phyloP scores from a whole-genome alignment of 2,113 vertebrate genomes.

The Uria aalge region DNA sequence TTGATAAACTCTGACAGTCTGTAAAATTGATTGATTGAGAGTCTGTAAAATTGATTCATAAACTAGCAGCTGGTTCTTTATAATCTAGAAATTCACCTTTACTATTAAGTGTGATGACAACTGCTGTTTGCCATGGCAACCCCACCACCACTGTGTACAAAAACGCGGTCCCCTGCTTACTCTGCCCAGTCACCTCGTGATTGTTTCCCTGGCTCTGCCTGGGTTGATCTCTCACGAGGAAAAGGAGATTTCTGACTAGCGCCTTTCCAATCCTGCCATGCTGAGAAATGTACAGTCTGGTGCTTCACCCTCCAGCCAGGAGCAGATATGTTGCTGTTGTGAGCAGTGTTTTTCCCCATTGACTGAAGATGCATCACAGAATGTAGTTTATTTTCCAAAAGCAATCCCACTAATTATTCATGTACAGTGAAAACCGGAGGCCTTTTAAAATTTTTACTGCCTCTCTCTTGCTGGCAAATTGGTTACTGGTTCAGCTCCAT shows the following conservation, averaged over 20 bases:
- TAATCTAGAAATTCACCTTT: not conserved
- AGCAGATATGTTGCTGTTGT: not conserved
- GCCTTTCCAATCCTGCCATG: not conserved
- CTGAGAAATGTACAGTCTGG: not conserved
- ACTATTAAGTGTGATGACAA: not conserved
- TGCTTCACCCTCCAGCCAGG: not conserved
- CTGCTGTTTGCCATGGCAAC: rapidly evolving
- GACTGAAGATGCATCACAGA: not conserved
- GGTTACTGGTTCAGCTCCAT: not conserved
- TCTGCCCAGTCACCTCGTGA: rapidly evolving
- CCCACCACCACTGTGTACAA: rapidly evolving
- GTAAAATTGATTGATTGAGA: not conserved
- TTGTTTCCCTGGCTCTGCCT: not conserved
- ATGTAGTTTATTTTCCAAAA: not conserved
- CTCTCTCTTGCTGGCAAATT: not conserved
- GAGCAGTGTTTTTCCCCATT: not conserved
- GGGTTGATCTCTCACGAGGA: not conserved
- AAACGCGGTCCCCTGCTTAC: not conserved
- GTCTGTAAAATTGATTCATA: not conserved
- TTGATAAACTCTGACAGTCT: not conserved
- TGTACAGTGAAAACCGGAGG: not conserved
- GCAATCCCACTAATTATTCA: not conserved
- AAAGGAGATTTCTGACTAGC: not conserved
- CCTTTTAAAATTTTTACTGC: not conserved
- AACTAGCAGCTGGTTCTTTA: not conserved